Evolutionary conservation across 2,888 invertebrate species (phyloP).

Genomic region (Campopleginae sp.): DNA sequence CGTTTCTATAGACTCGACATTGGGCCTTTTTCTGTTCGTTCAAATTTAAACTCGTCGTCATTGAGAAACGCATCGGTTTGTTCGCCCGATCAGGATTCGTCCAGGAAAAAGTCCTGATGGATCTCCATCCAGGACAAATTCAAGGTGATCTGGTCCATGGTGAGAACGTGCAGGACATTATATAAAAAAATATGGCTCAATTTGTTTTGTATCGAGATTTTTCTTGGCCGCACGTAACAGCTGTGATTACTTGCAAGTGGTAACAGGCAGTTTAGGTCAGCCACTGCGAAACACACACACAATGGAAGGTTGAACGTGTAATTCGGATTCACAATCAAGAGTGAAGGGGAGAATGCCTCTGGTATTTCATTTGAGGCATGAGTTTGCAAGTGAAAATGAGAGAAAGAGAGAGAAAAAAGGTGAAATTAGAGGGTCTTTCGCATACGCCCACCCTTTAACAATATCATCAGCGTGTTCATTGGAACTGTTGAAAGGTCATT

Average conservation of each 20-base stretch:
- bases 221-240: conserved; percentile 6
- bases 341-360: conserved; percentile 4
- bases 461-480: conserved; percentile 62
- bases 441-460: conserved; percentile 57
- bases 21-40: too few species aligned
- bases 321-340: conserved; percentile 32
- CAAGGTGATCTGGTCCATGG: too few species aligned
- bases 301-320: conserved; percentile 1
- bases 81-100: too few species aligned
- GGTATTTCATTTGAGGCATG: conserved; percentile 21
- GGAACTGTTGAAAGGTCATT: neutral
- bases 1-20: too few species aligned
- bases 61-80: too few species aligned
- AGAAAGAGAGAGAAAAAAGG: conserved; percentile 37
- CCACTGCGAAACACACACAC: neutral
- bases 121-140: too few species aligned
- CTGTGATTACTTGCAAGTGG: conserved; percentile 27
- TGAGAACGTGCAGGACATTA: too few species aligned
- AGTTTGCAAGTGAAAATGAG: neutral
- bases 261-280: conserved; percentile 48
- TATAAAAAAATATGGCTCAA: neutral
- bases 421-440: conserved; percentile 37
- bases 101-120: too few species aligned
- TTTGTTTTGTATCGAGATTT: neutral
- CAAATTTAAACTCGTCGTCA: too few species aligned